Percentiles rank a stretch among this genome's conserved stretches.
These are phyloP conservation scores for Protaetia brevitarsis DNA, from an alignment of 1,140 invertebrate species.

Conservation along the genomic window DNA sequence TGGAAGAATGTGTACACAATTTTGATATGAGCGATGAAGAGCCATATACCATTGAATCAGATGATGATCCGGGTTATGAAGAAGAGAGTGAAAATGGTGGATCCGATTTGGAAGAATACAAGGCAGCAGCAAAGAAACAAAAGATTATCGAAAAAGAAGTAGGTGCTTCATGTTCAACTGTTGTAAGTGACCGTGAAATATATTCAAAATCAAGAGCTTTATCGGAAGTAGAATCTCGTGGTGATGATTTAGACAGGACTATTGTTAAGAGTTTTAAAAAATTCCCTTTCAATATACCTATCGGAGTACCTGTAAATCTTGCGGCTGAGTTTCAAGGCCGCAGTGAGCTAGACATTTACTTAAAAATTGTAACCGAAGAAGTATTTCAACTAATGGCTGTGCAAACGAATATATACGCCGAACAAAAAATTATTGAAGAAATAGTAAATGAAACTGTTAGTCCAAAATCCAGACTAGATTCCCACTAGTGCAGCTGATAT, in stretches of 20 bases:
- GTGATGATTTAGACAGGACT: not conserved
- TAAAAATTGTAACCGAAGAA: no score
- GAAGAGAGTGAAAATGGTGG: constrained; percentile 11
- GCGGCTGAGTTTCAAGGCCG: not conserved
- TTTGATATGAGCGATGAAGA: no score
- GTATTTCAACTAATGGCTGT: not conserved
- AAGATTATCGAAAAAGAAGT: not conserved
- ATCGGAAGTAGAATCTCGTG: not conserved
- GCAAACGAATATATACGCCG: not conserved
- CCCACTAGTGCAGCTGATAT: constrained; percentile 4
- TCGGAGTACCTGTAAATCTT: not conserved
- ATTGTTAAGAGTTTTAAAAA: not conserved
- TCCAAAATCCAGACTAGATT: not conserved
- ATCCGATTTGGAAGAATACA: constrained; percentile 18
- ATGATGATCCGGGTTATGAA: no score
- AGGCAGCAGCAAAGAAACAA: constrained; percentile 8
- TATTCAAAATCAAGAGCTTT: not conserved
- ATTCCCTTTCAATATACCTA: not conserved
- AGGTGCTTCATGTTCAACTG: not conserved
- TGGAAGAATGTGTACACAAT: no score
- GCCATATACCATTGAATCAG: no score
- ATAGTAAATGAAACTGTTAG: not conserved
- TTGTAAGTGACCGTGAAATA: constrained; percentile 4
- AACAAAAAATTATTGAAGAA: not conserved
- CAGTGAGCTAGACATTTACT: no score